Evolutionary conservation across 1,140 invertebrate genomes (phyloP).

Genomic region (Drosophila kikkawai): DNA sequence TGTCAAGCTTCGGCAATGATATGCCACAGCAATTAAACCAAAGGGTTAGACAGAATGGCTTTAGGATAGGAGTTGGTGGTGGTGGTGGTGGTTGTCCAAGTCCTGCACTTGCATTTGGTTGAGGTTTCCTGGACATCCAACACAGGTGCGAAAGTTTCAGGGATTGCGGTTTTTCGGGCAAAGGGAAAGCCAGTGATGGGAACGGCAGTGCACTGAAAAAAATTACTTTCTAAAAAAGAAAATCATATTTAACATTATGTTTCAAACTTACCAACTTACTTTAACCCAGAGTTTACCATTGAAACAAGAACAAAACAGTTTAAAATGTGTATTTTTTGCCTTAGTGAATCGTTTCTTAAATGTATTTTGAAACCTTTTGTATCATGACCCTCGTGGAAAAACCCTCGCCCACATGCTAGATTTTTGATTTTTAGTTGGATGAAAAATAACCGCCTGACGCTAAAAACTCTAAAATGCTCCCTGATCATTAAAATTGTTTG

Average conservation of each 20-base stretch:
- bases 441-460: slow-evolving; percentile 46
- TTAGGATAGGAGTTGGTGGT: background rate
- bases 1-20: slow-evolving; percentile 50
- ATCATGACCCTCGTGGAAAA: background rate
- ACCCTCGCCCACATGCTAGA: slow-evolving; percentile 41
- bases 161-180: slow-evolving; percentile 30
- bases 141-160: slow-evolving; percentile 60
- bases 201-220: slow-evolving; percentile 16
- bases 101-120: slow-evolving; percentile 17
- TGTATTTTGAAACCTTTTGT: background rate
- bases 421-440: slow-evolving; percentile 19
- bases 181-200: slow-evolving; percentile 10
- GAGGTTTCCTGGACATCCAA: slow-evolving; percentile 33
- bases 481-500: slow-evolving; percentile 42
- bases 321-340: background rate
- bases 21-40: slow-evolving; percentile 34
- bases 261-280: too few relatives aligned
- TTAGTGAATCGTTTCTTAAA: background rate
- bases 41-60: slow-evolving; percentile 55
- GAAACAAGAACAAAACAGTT: background rate
- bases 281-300: background rate
- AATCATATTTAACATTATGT: too few relatives aligned
- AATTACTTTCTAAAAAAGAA: background rate
- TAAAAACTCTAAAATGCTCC: slow-evolving; percentile 59
- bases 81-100: slow-evolving; percentile 17